Conservation (phyloP, 2,113 vertebrate species). For the Phalacrocorax brasilianus region DNA sequence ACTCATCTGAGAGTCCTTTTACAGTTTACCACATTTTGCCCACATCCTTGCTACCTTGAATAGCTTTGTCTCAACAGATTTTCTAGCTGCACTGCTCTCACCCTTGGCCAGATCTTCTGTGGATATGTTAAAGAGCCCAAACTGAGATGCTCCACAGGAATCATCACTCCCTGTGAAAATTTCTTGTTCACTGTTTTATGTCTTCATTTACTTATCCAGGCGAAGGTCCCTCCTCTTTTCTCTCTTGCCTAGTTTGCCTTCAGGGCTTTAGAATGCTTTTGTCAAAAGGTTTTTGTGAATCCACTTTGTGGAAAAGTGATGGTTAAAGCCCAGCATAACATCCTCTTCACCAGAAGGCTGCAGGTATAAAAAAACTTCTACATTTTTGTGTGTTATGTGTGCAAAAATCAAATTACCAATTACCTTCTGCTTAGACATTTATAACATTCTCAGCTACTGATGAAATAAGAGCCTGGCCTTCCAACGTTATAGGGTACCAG, state of each 20-base stretch:
- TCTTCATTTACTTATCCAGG: background rate
- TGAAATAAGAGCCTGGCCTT: background rate
- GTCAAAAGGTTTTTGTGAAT: background rate
- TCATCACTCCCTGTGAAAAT: background rate
- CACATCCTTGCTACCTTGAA: background rate
- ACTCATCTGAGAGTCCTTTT: background rate
- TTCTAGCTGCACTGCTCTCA: background rate
- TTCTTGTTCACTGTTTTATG: background rate
- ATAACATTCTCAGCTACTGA: background rate
- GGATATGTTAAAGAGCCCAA: background rate
- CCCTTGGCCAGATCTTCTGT: background rate
- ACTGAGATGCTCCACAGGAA: background rate
- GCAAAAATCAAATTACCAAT: background rate
- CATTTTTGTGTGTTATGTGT: background rate
- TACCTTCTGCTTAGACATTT: background rate
- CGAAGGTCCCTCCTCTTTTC: background rate
- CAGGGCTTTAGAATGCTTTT: background rate
- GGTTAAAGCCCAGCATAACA: background rate
- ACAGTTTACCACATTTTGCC: background rate
- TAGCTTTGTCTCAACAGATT: background rate
- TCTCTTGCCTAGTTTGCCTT: background rate
- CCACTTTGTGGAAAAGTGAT: background rate
- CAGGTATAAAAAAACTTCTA: background rate
- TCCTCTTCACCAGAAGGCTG: background rate
- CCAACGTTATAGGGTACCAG: background rate